A percentile compares a stretch with the other conserved stretches of the same genome.
Evolutionary conservation across 2,888 invertebrate genomes (phyloP).

Genomic region (Reticulitermes lucifugus): DNA sequence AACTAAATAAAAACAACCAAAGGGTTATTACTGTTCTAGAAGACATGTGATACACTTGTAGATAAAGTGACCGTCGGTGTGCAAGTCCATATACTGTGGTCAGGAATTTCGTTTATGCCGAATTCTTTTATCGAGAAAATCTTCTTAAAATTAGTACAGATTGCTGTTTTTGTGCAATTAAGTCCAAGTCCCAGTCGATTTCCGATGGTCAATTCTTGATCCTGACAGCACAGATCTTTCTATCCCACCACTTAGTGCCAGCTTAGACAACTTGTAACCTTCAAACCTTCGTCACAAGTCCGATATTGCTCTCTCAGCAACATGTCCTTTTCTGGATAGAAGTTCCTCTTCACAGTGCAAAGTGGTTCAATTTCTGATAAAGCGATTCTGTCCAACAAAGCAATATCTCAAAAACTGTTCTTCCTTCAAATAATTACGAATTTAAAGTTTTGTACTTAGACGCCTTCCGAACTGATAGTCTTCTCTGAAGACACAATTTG

Average conservation of each 20-base stretch:
- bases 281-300: slow-evolving; percentile 18
- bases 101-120: no score
- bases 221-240: neutral
- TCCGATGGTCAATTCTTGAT: neutral
- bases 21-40: no score
- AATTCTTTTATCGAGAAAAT: no score
- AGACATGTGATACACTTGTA: no score
- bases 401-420: neutral
- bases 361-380: slow-evolving; percentile 21
- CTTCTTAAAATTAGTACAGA: no score
- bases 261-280: neutral
- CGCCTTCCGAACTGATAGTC: neutral
- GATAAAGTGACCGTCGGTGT: no score
- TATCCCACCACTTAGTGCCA: neutral
- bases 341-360: neutral
- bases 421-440: slow-evolving; percentile 4
- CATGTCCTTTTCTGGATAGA: neutral
- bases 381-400: neutral
- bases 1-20: no score
- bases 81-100: no score
- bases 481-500: neutral
- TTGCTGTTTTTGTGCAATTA: no score
- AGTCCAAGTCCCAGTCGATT: neutral
- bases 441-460: neutral
- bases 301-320: slow-evolving; percentile 39